A percentile compares a stretch with the other conserved stretches of the same genome.
Conservation (phyloP, 2,797 vertebrate genomes). For the Antrozous pallidus region DNA sequence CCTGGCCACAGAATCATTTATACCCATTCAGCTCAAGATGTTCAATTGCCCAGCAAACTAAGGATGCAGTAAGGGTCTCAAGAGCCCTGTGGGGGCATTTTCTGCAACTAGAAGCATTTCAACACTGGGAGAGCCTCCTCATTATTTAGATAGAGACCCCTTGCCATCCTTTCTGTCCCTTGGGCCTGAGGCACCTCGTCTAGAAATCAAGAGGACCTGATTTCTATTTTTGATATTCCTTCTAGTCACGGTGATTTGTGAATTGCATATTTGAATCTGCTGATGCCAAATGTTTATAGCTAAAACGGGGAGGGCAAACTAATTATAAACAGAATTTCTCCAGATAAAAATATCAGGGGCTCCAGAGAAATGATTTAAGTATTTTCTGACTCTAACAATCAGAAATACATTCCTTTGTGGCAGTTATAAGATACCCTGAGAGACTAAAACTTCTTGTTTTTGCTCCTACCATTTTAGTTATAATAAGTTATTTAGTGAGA, state of each 20-base stretch:
- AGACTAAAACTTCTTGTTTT: neutral
- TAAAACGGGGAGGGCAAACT: slow-evolving; percentile 39
- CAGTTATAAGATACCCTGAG: neutral
- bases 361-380: slow-evolving; percentile 45
- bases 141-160: neutral
- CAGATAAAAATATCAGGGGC: slow-evolving; percentile 33
- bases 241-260: slow-evolving; percentile 27
- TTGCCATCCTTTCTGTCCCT: neutral
- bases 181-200: neutral
- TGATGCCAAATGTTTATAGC: slow-evolving; percentile 57
- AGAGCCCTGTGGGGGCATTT: neutral
- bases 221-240: slow-evolving; percentile 38
- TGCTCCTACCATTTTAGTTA: neutral
- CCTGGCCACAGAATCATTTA: neutral
- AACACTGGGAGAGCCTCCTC: neutral
- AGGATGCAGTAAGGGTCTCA: neutral
- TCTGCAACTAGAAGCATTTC: neutral
- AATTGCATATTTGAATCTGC: slow-evolving; percentile 58
- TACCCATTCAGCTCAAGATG: neutral
- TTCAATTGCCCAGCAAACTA: neutral
- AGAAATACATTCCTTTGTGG: slow-evolving; percentile 43
- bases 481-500: neutral
- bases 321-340: slow-evolving; percentile 62
- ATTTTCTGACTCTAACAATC: slow-evolving; percentile 41
- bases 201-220: slow-evolving; percentile 46